These are phyloP conservation scores for Muntiacus reevesi DNA, from an alignment of 2,113 vertebrate genomes.

Conservation along the genomic window DNA sequence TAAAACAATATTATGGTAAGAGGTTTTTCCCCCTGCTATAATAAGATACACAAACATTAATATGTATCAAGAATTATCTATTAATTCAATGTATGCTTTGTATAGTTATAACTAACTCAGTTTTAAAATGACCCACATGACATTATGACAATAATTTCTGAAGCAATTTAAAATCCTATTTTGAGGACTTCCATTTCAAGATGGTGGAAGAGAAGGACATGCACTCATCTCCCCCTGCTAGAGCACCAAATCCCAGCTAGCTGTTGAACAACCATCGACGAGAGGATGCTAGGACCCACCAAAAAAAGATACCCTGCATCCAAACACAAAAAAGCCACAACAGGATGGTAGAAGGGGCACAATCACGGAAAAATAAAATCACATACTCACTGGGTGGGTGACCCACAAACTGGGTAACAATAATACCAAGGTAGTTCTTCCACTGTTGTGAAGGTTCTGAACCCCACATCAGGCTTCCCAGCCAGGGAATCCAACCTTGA, in stretches of 20 bases:
- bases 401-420: background rate
- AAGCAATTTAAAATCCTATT: background rate
- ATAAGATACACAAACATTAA: background rate
- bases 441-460: background rate
- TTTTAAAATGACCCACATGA: background rate
- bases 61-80: background rate
- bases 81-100: background rate
- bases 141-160: background rate
- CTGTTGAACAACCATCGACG: background rate
- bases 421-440: background rate
- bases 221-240: background rate
- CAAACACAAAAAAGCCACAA: background rate
- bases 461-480: background rate
- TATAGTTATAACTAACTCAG: background rate
- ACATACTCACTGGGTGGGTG: background rate
- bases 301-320: background rate
- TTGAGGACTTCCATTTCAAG: background rate
- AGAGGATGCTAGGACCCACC: rapidly evolving
- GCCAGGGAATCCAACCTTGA: background rate
- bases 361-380: background rate
- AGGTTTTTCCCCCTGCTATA: background rate
- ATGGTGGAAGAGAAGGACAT: background rate
- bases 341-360: background rate
- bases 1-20: background rate
- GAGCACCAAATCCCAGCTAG: background rate